Base-by-base conservation (phyloP, 2,888 invertebrate species). In the Cacoxenus indagator region DNA sequence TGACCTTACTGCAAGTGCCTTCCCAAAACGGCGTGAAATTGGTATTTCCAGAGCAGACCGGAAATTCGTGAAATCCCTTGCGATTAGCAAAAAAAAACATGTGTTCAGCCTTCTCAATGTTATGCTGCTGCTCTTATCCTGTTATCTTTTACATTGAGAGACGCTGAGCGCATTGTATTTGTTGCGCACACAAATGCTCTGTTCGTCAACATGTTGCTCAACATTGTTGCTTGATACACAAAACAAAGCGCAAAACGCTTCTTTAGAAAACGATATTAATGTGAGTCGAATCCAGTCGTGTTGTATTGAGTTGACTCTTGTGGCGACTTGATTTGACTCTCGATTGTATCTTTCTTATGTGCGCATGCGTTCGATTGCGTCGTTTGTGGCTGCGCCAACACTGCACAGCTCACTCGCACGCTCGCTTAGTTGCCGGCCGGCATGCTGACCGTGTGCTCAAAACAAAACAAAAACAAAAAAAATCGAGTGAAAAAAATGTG, bases 381-480 rank as follows among this genome's bases (percentile, higher is more conserved):
- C 9, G n/a, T 26, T n/a, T n/a, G n/a, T n/a, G n/a, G n/a, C n/a
- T n/a, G n/a, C 55, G 24, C 5, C 5, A 22, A 6, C 24, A 26
- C 19, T 6, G 24, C 8, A 22, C 9, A 19, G 9, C 6, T 19
- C 37, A 31, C 17, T 61, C 46, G 27, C 26, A 11, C 57, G 46
- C 31, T 64, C 31, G 62, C 59, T 66, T 45, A 26, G 22, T 37
- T 37, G 37, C 29, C 65, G 55, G 78, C 79, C 83, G 84, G 83
- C 79, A 71, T 79, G 72, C 77, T 83, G 84, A 80, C 82, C 82
- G 78, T 84, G 84, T 78, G 83, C 80, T 75, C 69, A 78, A 75
- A 74, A 64, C 62, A 66, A 17, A 72, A 48, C 46, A 65, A 66
- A 19, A 55, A 59, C 45, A 68, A 24, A 46, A 45, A 37, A 8